Base-by-base conservation (phyloP, 2,113 vertebrate genomes). In the Ramphastos sulfuratus region DNA sequence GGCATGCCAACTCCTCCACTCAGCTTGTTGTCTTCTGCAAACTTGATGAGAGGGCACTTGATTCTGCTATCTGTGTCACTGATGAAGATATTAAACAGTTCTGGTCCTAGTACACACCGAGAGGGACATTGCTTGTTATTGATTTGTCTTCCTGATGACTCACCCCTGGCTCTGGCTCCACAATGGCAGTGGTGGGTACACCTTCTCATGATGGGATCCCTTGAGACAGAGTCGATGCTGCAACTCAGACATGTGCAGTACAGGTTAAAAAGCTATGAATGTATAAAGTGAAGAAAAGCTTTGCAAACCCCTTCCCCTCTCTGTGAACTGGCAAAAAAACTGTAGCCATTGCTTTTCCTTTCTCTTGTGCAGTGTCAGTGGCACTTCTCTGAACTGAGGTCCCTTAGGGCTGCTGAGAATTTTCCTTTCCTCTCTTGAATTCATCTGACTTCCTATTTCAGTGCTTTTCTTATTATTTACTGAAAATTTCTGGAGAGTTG, bases 381-480 rank as follows among this genome's bases (percentile, higher is more conserved):
- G 23, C 17, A 9, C 15, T 87, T 39, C 52, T 63, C 52, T 42
- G 37, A 87, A 59, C 46, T 44, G 10, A 74, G 9, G 69, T 63
- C 64, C 46, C 77, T 52, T 21, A 67, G 30, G 77, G 5, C 42
- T 60, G 33, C 75, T 73, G 82, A 77, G 84, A 77, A 76, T 67
- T 89, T 70, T 19, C 30, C 25, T 78, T 37, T 78, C 46, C 58
- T 33, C 44, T 44, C 4, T 9, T 63, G 56, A 89, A 76, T 87
- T 67, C 17, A 80, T 70, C 55, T 76, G 59, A 82, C 64, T 94
- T 87, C 39, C 81, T 74, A 37, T 82, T 89, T 91, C 87, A 91
- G 71, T 89, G 44, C 31, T 54, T 52, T 66, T 89, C 44, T 54
- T 52, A 35, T 65, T 88, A 84, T 88, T 87, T 85, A 31, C 71